Base-by-base conservation (phyloP, 2,888 invertebrate genomes). In the Pollenia griseotomentosa region DNA sequence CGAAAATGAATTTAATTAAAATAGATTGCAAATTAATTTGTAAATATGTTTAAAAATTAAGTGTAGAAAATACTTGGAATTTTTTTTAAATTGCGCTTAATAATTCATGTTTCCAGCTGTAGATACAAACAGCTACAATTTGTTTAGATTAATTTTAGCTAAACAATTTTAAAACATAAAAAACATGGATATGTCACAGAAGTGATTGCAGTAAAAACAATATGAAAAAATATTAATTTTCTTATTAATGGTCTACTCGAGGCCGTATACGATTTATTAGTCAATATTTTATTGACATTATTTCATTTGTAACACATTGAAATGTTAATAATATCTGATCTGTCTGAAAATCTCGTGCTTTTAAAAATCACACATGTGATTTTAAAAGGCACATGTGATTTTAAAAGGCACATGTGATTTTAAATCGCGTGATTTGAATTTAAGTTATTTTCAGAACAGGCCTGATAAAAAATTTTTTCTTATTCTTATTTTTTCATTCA, bases 71-170 rank as follows among this genome's bases (percentile, higher is more conserved):
- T 59, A 59, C 40, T n/a, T 14, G 59, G 14, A 59, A 59, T 59
- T 40, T 59, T 33, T 59, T 59, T 40, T 33, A 6, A 40, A 59
- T 59, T 14, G 7, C 10, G 2, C 40, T 59, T 7, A 40, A 59
- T 33, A 59, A 59, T 59, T 59, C 8, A 40, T 59, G 33, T 33
- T 59, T 59, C 33, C 33, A 59, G 33, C 14, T 3, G 12, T 59
- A 9, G 14, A 33, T 59, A 59, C 33, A 14, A 33, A 33, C 33
- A 33, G 12, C 33, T 40, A 59, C 33, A 59, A 59, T 59, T 33
- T 9, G 33, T 59, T 59, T 59, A 59, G 59, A 59, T 59, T 59
- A 59, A 59, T 19, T 59, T 59, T 12, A 59, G 33, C 40, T 59
- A 14, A 59, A 59, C 40, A 40, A 59, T 59, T 59, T 59, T n/a